Base-by-base conservation (phyloP, 2,888 invertebrate genomes). In the Tenthredo amoena region DNA sequence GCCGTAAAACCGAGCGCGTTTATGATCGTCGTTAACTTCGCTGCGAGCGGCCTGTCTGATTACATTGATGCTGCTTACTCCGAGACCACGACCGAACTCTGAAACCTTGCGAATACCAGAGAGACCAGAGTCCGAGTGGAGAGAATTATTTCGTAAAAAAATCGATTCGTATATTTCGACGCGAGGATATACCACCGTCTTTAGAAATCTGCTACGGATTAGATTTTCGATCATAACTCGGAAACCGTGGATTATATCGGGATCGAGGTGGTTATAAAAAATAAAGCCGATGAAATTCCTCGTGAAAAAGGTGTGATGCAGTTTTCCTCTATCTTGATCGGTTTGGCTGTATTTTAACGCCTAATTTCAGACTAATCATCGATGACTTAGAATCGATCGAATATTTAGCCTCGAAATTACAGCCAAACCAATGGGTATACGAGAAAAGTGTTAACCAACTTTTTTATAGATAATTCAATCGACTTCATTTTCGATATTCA, bases 1-100 rank as follows among this genome's bases (percentile, higher is more conserved):
- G 90, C 88, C 90, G 89, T 91, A 92, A 92, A 92, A 89, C 89
- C 89, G 90, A 89, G 89, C 90, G 89, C 91, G 88, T 92, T 92
- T 92, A 92, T 89, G 92, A 91, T 88, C 87, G 82, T 83, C 82
- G 82, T 92, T 92, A 92, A 91, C 87, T 88, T 89, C 88, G 90
- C 90, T 91, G 89, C 89, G 89, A 90, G 90, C 89, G 89, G 89
- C 88, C 90, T 89, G 90, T 90, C 90, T 90, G 91, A 91, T 91
- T 91, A 91, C 91, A 91, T 91, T 91, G 91, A 91, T 89, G 91
- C 89, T 87, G 88, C 88, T 87, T 87, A 88, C 68, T 68, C 21
- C 55, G 50, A 26, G 47, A 26, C 74, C 74, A 40, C 47, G 31
- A n/a, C 74, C 47, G 26, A 47, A 10, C 21, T 43, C n/a, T 9